Percentiles rank a stretch among this genome's conserved stretches.
phyloP scores from a whole-genome alignment of 2,113 vertebrate species.

The Microcebus griseorufus region DNA sequence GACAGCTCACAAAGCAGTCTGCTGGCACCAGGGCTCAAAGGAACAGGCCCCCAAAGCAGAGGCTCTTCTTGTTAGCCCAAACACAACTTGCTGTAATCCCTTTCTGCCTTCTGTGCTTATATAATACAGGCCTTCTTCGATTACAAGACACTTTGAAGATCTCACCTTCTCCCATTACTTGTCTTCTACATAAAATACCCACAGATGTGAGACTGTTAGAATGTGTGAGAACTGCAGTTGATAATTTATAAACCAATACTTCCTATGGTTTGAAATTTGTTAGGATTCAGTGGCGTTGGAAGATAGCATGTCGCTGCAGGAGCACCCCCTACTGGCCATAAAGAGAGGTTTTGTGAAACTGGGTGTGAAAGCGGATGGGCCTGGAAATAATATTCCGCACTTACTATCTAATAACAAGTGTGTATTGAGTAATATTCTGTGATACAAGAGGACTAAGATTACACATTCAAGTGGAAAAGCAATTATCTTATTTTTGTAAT shows the following conservation, averaged over 20 bases:
- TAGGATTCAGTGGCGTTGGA: not conserved
- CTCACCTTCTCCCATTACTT: conserved; percentile 90
- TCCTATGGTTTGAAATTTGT: conserved; percentile 62
- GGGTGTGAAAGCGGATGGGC: not conserved
- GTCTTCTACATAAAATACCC: conserved; percentile 86
- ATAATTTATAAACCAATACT: conserved; percentile 84
- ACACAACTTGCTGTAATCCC: conserved; percentile 82
- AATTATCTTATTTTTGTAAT: not conserved
- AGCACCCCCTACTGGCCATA: conserved; percentile 81
- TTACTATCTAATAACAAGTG: not conserved
- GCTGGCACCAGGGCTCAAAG: conserved; percentile 70
- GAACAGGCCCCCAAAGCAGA: conserved; percentile 63
- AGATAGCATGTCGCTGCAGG: conserved; percentile 71
- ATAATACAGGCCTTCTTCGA: conserved; percentile 83
- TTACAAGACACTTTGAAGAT: conserved; percentile 89
- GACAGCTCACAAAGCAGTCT: conserved; percentile 75
- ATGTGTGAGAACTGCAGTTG: conserved; percentile 81
- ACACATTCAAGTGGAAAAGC: not conserved
- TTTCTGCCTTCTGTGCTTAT: conserved; percentile 84
- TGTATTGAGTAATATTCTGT: not conserved
- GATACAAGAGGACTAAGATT: not conserved
- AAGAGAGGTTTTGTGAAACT: not conserved
- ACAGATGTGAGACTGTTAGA: conserved; percentile 86
- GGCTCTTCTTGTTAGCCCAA: conserved; percentile 76
- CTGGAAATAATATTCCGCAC: not conserved